phyloP scores from a whole-genome alignment of 2,797 vertebrate genomes.

The Sebastes steindachneri region DNA sequence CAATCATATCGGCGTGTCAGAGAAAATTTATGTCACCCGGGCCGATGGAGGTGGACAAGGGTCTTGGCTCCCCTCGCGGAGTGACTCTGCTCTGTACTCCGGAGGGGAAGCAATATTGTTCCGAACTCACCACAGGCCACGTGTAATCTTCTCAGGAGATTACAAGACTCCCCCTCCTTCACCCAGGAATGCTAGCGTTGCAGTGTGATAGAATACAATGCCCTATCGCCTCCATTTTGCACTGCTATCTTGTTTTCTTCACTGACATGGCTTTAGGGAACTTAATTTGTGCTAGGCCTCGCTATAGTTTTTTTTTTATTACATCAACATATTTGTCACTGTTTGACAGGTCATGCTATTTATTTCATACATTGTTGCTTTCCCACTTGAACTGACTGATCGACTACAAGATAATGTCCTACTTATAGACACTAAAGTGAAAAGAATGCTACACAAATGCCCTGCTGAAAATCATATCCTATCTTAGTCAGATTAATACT shows the following conservation, averaged over 20 bases:
- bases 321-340: conserved; percentile 12
- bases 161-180: conserved; percentile 65
- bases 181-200: conserved; percentile 39
- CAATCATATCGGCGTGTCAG: conserved; percentile 68
- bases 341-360: not conserved
- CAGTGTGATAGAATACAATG: conserved; percentile 54
- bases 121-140: conserved; percentile 68
- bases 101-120: conserved; percentile 75
- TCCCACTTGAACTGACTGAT: not conserved
- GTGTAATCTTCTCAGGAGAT: conserved; percentile 81
- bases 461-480: not conserved
- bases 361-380: not conserved
- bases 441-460: not conserved
- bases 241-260: conserved; percentile 33
- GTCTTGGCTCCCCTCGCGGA: conserved; percentile 64
- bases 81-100: conserved; percentile 69
- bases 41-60: conserved; percentile 64
- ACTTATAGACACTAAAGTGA: not conserved
- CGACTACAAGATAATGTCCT: not conserved
- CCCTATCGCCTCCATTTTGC: conserved; percentile 46
- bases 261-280: conserved; percentile 11
- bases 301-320: not conserved
- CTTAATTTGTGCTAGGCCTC: conserved; percentile 20
- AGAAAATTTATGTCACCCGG: conserved; percentile 66
- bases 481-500: not conserved